Base-by-base conservation (phyloP, 2,797 vertebrate genomes). In the Paratrypauchen microcephalus region DNA sequence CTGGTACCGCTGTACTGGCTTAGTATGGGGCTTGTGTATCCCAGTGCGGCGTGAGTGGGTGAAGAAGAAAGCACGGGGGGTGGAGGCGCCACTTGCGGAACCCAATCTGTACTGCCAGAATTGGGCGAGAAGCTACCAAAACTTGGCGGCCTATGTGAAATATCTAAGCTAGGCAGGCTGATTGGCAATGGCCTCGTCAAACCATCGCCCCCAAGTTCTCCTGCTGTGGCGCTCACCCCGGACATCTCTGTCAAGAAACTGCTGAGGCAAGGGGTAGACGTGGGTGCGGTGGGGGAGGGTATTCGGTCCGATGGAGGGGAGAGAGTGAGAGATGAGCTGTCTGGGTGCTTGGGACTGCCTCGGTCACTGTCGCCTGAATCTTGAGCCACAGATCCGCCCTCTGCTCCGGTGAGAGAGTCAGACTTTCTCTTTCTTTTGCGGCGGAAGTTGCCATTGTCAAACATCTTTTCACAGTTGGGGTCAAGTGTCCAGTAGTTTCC, bases 401-500 rank as follows among this genome's bases (percentile, higher is more conserved):
- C 83, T 52, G 76, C 76, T 21, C 83, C 83, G 3, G 92, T 62
- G 6, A 93, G 89, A 0, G 88, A 67, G 3, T 98, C 97, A 0
- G 97, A 96, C 86, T 99, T 99, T 71, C 97, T 97, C 90, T 99
- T 99, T 76, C 98, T 94, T 89, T 99, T 99, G 89, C 98, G 94
- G 62, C 98, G 96, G 85, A 99, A 99, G 90, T 99, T 99, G 78
- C 98, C 98, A 0, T 99, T 99, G 92, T 99, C 98, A 41, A 99
- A 99, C 98, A 99, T 99, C 89, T 99, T 99, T 75, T 99, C 98
- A 76, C 98, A 99, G 92, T 99, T 99, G 0, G 98, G 98, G 83
- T 99, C 98, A 64, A 99, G 92, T 11, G 97, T 99, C 98, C 98
- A 99, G 91, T 99, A 99, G 91, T 99, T 99, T 41, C 98, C 98